Evolutionary conservation across 2,888 invertebrate species (phyloP), one percentile per base, ranked within the genome.

Genomic region (Ditula angustiorana): DNA sequence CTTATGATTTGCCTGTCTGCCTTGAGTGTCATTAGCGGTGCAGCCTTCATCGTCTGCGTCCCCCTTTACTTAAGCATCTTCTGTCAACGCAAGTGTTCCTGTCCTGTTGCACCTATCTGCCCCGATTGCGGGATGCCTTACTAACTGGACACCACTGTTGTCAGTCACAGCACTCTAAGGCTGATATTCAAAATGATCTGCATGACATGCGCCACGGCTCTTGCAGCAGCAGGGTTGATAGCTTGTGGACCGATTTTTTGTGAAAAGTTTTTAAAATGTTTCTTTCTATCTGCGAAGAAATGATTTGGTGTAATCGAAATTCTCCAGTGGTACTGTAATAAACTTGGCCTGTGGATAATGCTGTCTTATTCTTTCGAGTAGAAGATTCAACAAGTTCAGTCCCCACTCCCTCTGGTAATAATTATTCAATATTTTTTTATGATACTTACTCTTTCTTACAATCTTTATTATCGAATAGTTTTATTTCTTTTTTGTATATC

Each of bases 71-170:
- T 67, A 5, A 66, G 70, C 11, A 47, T 61, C 1, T 35, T 74
- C 0, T 62, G 70, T 5, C 46, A 28, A 24, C 72, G 61, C 52
- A 76, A 72, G 72, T 81, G 81, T 47, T 52, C 63, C 55, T 81
- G 81, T 53, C 77, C 78, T 1, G 11, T 67, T 4, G 60, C 68
- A 2, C 79, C 80, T 1, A 65, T 74, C 53, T 81, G 81, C 47
- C 78, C 79, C 4, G 79, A 80, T 30, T 81, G 81, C 59, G 83
- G 84, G 59, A 74, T 75, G 63, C 67, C 71, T 2, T 80, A 79
- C 52, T 80, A 47, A 71, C 21, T 3, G 41, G 50, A 61, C 23
- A 35, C 13, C 26, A 37, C 11, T n/a, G 24, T 19, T 50, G 28
- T 28, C 28, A 16, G 16, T 50, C 2, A 5, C 16, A 16, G 26